These are phyloP conservation scores for Colletes gigas DNA, from an alignment of 1,140 invertebrate genomes.

Conservation along the genomic window DNA sequence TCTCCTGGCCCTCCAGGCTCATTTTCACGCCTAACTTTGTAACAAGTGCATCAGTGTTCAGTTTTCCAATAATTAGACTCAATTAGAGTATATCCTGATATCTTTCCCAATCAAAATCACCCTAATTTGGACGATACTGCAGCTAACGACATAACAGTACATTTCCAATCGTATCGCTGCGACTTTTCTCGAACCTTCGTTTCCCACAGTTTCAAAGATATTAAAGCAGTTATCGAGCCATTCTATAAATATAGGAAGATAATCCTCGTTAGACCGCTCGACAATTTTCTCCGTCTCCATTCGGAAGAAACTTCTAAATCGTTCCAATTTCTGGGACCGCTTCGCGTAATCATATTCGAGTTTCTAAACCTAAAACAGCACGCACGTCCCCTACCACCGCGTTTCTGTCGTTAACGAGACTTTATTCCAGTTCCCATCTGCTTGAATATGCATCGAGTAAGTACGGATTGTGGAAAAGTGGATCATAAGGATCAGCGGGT, in stretches of 20 bases:
- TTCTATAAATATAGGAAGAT: too few species aligned
- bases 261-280: background rate
- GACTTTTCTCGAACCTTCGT: too few species aligned
- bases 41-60: too few species aligned
- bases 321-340: background rate
- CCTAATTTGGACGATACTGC: too few species aligned
- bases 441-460: conserved; percentile 60
- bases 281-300: background rate
- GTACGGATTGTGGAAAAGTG: conserved; percentile 48
- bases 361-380: conserved; percentile 36
- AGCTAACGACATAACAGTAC: too few species aligned
- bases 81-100: too few species aligned
- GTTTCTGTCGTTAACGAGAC: conserved; percentile 57
- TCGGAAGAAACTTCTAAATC: background rate
- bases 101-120: too few species aligned
- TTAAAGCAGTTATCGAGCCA: too few species aligned
- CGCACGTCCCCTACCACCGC: conserved; percentile 14
- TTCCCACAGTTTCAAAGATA: too few species aligned
- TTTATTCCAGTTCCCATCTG: conserved; percentile 38
- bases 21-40: too few species aligned
- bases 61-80: too few species aligned
- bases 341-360: conserved; percentile 11
- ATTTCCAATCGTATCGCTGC: background rate
- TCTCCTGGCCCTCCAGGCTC: too few species aligned
- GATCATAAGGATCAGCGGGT: conserved; percentile 59